Evolutionary conservation across 1,140 invertebrate genomes (phyloP), one percentile per base, ranked within the genome.

Genomic region (Ips nitidus): DNA sequence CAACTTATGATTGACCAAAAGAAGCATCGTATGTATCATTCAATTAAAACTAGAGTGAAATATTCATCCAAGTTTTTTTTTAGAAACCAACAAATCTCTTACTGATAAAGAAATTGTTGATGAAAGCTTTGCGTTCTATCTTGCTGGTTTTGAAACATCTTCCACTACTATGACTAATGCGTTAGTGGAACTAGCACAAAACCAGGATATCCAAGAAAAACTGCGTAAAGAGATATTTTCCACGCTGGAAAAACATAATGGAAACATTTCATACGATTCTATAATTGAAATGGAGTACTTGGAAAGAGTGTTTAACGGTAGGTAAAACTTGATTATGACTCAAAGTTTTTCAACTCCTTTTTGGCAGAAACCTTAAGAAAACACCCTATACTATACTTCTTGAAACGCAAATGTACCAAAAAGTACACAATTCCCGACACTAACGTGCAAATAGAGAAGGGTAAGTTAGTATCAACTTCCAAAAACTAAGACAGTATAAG

Each of bases 111-210:
- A 79, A 60, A 75, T 86, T 1, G 79, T 80, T 2, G 83, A 83
- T 0, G 83, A 86, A 75, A 75, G 81, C 0, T 84, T 84, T 57
- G 70, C 86, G 0, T 86, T 87, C 62, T 84, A 86, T 58, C 70
- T 82, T 2, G 88, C 85, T 56, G 87, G 87, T 4, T 89, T 85
- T 69, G 87, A 89, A 66, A 89, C 88, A 0, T 86, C 86, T 0
- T 83, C 86, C 2, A 83, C 82, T 1, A 81, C 86, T 0, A 78
- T 89, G 71, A 79, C 81, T 7, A 86, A 84, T 66, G 76, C 81
- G 2, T 62, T 84, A 0, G 87, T 84, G 70, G 82, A 83, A 60
- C 76, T 90, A 57, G 84, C 87, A 0, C 77, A 80, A 22, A 76
- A 88, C 71, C 82, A 81, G 7, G 83, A 87, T 1, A 76, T 85